These are phyloP conservation scores for Caenorhabditis doughertyi DNA, from an alignment of 2,888 invertebrate genomes.

Conservation along the genomic window DNA sequence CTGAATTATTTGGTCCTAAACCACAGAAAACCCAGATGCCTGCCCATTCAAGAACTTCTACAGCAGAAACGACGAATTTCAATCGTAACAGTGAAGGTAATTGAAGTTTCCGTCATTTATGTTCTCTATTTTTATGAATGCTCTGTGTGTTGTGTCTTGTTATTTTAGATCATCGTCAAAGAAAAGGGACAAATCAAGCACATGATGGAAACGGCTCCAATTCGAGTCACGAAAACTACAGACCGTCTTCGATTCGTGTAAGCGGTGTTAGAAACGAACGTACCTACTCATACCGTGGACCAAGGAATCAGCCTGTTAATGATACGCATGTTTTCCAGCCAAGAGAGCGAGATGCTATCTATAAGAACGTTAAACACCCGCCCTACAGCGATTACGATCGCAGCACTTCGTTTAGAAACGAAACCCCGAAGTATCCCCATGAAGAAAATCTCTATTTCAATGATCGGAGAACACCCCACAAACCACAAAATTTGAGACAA, in stretches of 20 bases:
- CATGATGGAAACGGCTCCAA: background rate
- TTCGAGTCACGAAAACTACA: conserved; percentile 15
- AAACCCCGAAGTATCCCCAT: background rate
- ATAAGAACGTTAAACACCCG: conserved; percentile 14
- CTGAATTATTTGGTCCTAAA: background rate
- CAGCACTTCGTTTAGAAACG: background rate
- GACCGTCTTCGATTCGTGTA: conserved; percentile 21
- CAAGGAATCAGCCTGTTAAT: conserved; percentile 2
- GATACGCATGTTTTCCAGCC: conserved; percentile 23
- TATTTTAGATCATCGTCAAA: conserved; percentile 18
- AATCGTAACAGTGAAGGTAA: conserved; percentile 19
- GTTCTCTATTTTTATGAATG: background rate
- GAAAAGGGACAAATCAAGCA: background rate
- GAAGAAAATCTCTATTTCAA: conserved; percentile 25
- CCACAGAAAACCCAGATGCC: background rate
- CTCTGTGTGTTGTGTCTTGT: background rate
- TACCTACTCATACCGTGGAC: conserved; percentile 1
- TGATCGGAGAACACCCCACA: conserved; percentile 5
- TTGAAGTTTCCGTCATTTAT: background rate
- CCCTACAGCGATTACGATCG: conserved; percentile 12
- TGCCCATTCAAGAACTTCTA: background rate
- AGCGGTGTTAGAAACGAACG: background rate
- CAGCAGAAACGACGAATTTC: conserved; percentile 37
- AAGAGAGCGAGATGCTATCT: conserved; percentile 11
- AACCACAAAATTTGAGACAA: background rate